A percentile compares a stretch with the other conserved stretches of the same genome.
phyloP scores from a whole-genome alignment of 1,140 invertebrate species.

The Akabosia matsudoensis region DNA sequence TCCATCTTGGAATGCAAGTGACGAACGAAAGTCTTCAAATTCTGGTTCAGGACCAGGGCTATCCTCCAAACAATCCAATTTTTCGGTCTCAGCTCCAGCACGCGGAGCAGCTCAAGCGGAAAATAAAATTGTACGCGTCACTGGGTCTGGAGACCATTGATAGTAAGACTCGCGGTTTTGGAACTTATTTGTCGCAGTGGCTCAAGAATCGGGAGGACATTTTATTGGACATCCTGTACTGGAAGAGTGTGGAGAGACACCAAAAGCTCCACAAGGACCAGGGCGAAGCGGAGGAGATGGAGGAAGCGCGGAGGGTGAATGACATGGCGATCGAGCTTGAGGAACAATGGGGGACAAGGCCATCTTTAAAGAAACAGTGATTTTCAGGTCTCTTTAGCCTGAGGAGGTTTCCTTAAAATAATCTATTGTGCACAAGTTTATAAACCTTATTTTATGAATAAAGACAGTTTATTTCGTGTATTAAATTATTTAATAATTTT shows the following conservation, averaged over 20 bases:
- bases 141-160: neutral
- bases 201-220: constrained; percentile 9
- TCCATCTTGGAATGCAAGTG: constrained; percentile 13
- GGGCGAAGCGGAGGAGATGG: too few species aligned
- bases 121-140: neutral
- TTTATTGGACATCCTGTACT: neutral
- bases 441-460: too few species aligned
- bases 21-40: constrained; percentile 10
- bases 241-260: neutral
- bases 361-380: too few species aligned
- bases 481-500: neutral
- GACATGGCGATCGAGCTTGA: too few species aligned
- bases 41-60: neutral
- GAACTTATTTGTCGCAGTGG: neutral
- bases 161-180: neutral
- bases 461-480: neutral
- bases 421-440: too few species aligned
- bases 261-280: neutral
- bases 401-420: too few species aligned
- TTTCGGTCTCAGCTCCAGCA: neutral
- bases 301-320: too few species aligned
- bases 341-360: too few species aligned
- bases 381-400: too few species aligned
- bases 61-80: constrained; percentile 1
- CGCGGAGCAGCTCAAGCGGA: neutral